Base-by-base conservation (phyloP, 2,797 vertebrate species). In the Rhinophrynus dorsalis region DNA sequence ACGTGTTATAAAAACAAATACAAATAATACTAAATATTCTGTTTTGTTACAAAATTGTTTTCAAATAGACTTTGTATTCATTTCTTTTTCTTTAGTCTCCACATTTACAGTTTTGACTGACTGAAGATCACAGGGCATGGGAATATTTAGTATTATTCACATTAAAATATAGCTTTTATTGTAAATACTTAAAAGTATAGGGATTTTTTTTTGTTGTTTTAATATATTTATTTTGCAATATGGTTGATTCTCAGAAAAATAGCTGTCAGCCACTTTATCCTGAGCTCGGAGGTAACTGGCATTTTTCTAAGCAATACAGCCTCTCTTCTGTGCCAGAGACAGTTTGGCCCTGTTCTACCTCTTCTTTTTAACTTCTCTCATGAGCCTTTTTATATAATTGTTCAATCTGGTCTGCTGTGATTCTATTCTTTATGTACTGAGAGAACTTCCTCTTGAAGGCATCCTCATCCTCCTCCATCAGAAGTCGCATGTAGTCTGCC, bases 331-430 rank as follows among this genome's bases (percentile, higher is more conserved):
- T 61, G 90, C 94, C 3, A 96, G 92, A 51, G 96, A 97, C 79
- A 98, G 90, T 87, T 98, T 98, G 80, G 94, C 91, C 82, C 95
- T 94, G 75, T 97, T 98, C 96, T 79, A 98, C 96, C 97, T 97
- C 92, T 98, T 99, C 88, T 98, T 97, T 87, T 97, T 98, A 20
- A 98, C 89, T 75, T 97, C 96, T 82, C 85, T 94, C 84, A 51
- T 99, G 97, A 61, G 96, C 96, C 83, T 97, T 98, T 88, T 94
- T 96, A 82, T 95, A 99, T 92, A 97, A 94, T 73, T 92, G 94
- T 82, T 99, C 96, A 81, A 98, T 90, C 96, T 81, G 85, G 6
- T 98, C 97, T 29, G 94, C 84, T 68, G 91, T 79, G 33, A 99
- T 76, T 0, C 92, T 95, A 21, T 97, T 95, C 89, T 98, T 98